Evolutionary conservation across 92 coral and sea anemone genomes (phyloP), one percentile per base, ranked within the genome.

Genomic region (Umimayanthus chanpuru): DNA sequence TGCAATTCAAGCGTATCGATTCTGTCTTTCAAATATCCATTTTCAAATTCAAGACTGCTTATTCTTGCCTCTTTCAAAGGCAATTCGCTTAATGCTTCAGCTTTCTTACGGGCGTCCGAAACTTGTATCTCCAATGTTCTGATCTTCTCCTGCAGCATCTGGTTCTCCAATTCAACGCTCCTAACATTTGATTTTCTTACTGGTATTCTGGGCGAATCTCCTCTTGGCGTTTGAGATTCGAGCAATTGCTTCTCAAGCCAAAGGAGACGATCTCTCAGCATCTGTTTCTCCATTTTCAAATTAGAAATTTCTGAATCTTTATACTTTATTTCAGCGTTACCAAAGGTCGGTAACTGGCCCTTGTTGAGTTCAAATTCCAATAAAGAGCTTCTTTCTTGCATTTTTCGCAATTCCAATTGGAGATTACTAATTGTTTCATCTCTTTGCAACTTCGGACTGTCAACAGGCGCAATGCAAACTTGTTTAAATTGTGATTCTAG

Each of bases 31-130:
- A 70, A 72, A 30, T 83, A 83, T 28, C 26, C 38, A 47, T 71
- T 70, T 83, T 83, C 87, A 70, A 83, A 83, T 50, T 83, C 66
- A 32, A 83, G 78, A 26, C 87, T 70, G 78, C 43, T 70, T 43
- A 83, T 83, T 83, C 43, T 83, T 26, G 87, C 87, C 9, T 70
- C 77, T 83, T 83, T 83, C 64, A 47, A 47, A 44, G 79, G 79
- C 26, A 83, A 40, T 28, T 83, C 87, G 8, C 7, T 32, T 1
- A 28, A 5, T 28, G 44, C 21, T 41, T 83, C 29, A 23, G 39
- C 47, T 70, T 71, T 83, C 67, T 83, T 83, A 12, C 79, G 78
- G 47, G 36, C 55, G 39, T 70, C 66, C 21, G 68, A 32, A 11
- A 83, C 41, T 71, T 70, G 87, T 25, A 67, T 40, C 47, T 83